A percentile compares a stretch with the other conserved stretches of the same genome.
These are phyloP conservation scores for Megaustenia siamemsis DNA, from an alignment of 2,888 invertebrate genomes.

Conservation along the genomic window DNA sequence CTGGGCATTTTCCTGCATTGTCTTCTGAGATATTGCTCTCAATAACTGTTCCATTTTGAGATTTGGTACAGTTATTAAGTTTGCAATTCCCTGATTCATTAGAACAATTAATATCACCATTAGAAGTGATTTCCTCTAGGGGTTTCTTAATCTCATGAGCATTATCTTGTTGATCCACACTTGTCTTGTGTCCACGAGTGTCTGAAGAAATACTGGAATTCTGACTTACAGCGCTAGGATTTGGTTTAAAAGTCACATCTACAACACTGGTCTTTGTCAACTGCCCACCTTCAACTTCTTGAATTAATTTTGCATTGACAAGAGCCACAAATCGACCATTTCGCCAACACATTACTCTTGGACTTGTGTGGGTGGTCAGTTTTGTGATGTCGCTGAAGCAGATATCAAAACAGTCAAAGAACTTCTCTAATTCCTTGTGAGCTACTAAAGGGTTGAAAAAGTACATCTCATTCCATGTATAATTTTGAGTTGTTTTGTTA, in stretches of 20 bases:
- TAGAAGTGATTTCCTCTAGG: no score
- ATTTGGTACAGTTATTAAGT: no score
- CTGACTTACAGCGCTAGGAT: no score
- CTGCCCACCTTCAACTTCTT: slow-evolving; percentile 45
- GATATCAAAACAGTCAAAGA: slow-evolving; percentile 52
- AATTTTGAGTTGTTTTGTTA: neutral
- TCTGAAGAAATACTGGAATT: neutral
- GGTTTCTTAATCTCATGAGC: no score
- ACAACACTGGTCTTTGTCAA: slow-evolving; percentile 41
- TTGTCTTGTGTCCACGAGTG: neutral
- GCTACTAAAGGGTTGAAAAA: slow-evolving; percentile 51
- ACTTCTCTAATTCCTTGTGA: slow-evolving; percentile 29
- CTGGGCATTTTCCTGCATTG: no score
- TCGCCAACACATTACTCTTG: slow-evolving; percentile 53
- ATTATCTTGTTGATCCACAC: neutral
- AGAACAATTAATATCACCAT: no score
- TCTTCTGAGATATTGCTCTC: no score
- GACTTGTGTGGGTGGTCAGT: slow-evolving; percentile 48
- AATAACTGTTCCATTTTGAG: no score
- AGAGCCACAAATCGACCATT: slow-evolving; percentile 45
- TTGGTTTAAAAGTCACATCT: neutral
- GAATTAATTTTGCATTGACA: slow-evolving; percentile 48
- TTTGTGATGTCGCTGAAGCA: slow-evolving; percentile 45
- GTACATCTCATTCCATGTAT: slow-evolving; percentile 40
- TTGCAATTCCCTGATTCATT: no score